Percentiles rank a stretch among this genome's conserved stretches.
Conservation (phyloP, 2,797 vertebrate species). For the Danio tinwini region DNA sequence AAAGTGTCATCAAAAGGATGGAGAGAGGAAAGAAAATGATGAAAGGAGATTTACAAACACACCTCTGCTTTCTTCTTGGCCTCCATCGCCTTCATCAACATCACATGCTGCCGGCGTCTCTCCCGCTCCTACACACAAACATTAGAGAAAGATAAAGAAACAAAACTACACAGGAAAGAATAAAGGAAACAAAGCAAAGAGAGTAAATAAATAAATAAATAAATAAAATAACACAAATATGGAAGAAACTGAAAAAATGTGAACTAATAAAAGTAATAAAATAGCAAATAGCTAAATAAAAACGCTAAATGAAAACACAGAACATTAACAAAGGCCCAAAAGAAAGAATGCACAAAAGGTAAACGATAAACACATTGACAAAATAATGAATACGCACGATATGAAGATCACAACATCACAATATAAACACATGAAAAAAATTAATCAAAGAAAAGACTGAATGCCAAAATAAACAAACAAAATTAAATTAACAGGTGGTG, state of each 20-base stretch:
- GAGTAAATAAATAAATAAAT: background rate
- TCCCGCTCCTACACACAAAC: conserved; percentile 85
- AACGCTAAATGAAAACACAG: no score
- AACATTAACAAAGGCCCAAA: background rate
- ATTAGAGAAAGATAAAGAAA: background rate
- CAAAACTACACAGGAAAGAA: background rate
- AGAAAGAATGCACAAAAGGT: background rate
- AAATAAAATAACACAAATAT: background rate
- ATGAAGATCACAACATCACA: background rate
- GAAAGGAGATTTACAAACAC: conserved; percentile 51
- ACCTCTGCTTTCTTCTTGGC: conserved; percentile 95
- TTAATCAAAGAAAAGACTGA: no score
- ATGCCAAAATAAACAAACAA: no score
- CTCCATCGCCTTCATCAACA: conserved; percentile 95
- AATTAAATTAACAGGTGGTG: no score
- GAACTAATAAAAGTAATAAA: background rate
- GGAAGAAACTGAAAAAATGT: background rate
- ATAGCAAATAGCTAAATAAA: background rate
- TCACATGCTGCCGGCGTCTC: conserved; percentile 91
- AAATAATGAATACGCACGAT: background rate
- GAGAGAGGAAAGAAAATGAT: conserved; percentile 17
- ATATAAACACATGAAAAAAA: background rate
- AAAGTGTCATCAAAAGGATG: conserved; percentile 10
- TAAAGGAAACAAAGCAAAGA: background rate
- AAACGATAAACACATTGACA: background rate